A percentile compares a stretch with the other conserved stretches of the same genome.
phyloP scores from a whole-genome alignment of 2,797 vertebrate species.

The Sylvia borin region DNA sequence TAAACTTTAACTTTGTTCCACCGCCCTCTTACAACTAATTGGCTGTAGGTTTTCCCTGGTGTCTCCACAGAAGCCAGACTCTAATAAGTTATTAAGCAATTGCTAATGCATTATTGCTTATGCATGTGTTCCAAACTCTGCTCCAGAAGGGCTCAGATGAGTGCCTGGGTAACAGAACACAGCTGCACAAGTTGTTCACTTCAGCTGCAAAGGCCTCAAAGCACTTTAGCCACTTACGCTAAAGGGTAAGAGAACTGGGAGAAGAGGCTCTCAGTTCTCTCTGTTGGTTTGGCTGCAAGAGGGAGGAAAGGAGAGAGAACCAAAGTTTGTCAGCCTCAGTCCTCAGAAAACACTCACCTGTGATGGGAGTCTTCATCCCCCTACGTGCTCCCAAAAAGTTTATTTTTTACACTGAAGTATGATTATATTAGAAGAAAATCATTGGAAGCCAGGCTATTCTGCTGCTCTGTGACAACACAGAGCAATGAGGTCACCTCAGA shows the following conservation, averaged over 20 bases:
- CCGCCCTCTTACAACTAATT: constrained; percentile 42
- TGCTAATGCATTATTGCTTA: constrained; percentile 37
- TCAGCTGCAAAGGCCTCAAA: not conserved
- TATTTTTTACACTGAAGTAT: not conserved
- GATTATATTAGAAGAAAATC: not conserved
- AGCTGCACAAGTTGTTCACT: not conserved
- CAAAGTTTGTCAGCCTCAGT: not conserved
- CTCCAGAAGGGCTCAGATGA: not conserved
- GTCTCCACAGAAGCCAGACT: not conserved
- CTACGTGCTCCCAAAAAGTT: not conserved
- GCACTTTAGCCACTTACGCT: not conserved
- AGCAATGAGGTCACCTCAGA: not conserved
- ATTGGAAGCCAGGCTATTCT: not conserved
- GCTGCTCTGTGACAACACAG: not conserved
- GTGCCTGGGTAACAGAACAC: not conserved
- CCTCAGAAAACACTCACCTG: not conserved
- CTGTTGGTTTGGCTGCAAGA: not conserved
- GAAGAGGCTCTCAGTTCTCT: not conserved
- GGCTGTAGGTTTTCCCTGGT: constrained; percentile 32
- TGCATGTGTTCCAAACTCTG: not conserved
- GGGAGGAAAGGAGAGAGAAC: not conserved
- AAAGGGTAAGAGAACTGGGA: not conserved
- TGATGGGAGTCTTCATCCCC: accelerated
- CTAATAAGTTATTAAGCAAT: constrained; percentile 53
- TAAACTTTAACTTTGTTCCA: constrained; percentile 60